A percentile compares a stretch with the other conserved stretches of the same genome.
Evolutionary conservation across 2,797 vertebrate genomes (phyloP).

Genomic region (Ibycter americanus): DNA sequence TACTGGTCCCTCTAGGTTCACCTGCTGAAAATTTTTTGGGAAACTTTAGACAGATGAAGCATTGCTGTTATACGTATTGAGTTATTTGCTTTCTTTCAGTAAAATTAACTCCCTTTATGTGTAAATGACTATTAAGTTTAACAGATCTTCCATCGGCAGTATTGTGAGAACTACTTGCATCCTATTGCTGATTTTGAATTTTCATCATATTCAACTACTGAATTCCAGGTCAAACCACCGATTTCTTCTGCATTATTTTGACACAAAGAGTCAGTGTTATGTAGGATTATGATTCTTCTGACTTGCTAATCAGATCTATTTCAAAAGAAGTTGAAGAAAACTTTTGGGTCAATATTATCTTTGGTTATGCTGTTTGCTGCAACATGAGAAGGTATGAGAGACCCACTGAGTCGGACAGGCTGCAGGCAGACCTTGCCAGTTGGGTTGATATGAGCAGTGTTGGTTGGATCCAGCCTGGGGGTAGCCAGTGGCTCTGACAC

Average conservation of each 20-base stretch:
- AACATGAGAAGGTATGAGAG: not conserved
- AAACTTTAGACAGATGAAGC: not conserved
- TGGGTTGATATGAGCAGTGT: not conserved
- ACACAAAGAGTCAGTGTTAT: not conserved
- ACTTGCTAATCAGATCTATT: not conserved
- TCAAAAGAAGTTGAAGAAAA: not conserved
- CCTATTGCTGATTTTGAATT: not conserved
- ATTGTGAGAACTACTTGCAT: not conserved
- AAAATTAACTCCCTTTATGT: not conserved
- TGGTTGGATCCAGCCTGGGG: not conserved
- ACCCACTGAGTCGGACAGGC: not conserved
- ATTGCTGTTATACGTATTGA: not conserved
- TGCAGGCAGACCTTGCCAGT: not conserved
- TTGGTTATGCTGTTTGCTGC: not conserved
- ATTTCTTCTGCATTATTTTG: not conserved
- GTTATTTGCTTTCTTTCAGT: not conserved
- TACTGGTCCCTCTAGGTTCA: not conserved
- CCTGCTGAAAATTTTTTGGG: not conserved
- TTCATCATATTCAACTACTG: not conserved
- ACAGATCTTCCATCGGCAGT: not conserved
- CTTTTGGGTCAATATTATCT: not conserved
- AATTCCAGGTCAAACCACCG: not conserved
- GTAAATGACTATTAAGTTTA: not conserved
- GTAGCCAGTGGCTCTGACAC: not conserved
- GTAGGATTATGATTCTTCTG: too few relatives aligned